Conservation (phyloP, 2,113 vertebrate species). For the Laticauda laticaudata region DNA sequence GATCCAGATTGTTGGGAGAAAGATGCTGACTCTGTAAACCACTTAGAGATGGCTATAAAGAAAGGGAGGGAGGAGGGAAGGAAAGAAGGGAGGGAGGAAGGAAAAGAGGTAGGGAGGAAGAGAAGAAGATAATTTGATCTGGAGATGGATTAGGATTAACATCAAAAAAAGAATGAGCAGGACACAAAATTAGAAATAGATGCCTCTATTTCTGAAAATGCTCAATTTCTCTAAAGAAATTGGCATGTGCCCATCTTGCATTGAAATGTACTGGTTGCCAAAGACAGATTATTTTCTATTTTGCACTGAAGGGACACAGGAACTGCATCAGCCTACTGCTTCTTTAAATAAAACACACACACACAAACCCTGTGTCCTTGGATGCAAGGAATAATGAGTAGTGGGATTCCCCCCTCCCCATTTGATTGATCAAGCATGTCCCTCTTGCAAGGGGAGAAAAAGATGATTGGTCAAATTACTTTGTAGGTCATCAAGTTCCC, state of each 20-base stretch:
- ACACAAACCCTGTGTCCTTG: not conserved
- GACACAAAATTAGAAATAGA: not conserved
- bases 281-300: constrained; percentile 49
- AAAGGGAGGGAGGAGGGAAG: too few relatives aligned
- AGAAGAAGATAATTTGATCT: not conserved
- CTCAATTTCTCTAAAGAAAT: not conserved
- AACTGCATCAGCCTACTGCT: constrained; percentile 40
- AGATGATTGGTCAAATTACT: constrained; percentile 22
- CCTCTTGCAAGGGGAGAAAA: not conserved
- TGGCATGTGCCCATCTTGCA: not conserved
- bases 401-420: not conserved
- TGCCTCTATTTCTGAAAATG: not conserved
- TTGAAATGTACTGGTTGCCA: constrained; percentile 46
- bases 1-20: too few relatives aligned
- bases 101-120: too few relatives aligned
- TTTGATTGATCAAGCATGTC: constrained; percentile 10
- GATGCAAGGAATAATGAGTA: not conserved
- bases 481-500: constrained; percentile 18
- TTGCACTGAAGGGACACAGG: constrained; percentile 43
- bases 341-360: not conserved
- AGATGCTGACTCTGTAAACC: too few relatives aligned
- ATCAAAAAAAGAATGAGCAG: not conserved
- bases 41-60: too few relatives aligned
- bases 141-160: not conserved
- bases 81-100: too few relatives aligned